A percentile compares a stretch with the other conserved stretches of the same genome.
Evolutionary conservation across 2,113 vertebrate genomes (phyloP).

Genomic region (Protomyctophum bolini): DNA sequence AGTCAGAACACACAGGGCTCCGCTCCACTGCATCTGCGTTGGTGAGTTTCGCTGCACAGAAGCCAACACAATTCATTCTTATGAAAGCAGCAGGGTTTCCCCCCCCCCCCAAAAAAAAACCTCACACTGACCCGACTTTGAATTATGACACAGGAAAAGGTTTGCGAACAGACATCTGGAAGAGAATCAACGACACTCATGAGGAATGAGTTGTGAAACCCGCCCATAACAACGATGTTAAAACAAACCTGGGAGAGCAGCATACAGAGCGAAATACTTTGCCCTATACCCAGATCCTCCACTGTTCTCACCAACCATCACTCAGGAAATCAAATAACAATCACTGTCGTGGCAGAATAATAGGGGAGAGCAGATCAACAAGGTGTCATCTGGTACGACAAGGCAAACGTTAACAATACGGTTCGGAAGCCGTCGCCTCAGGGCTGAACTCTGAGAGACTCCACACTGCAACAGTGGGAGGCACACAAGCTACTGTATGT

Average conservation of each 20-base stretch:
- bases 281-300: conserved; percentile 48
- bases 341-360: conserved; percentile 65
- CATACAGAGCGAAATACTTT: conserved; percentile 27
- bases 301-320: conserved; percentile 55
- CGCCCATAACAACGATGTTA: conserved; percentile 36
- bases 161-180: conserved; percentile 38
- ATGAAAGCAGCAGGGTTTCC: background rate
- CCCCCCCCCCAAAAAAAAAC: too few relatives aligned
- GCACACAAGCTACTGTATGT: background rate
- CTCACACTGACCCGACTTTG: conserved; percentile 23
- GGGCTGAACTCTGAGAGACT: conserved; percentile 35
- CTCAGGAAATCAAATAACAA: conserved; percentile 60
- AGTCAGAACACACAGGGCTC: too few relatives aligned
- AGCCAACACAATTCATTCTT: background rate
- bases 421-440: conserved; percentile 61
- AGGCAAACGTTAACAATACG: conserved; percentile 69
- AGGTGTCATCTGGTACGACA: conserved; percentile 66
- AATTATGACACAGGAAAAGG: conserved; percentile 32
- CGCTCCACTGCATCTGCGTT: conserved; percentile 9
- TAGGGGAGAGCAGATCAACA: conserved; percentile 65
- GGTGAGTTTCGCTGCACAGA: conserved; percentile 9
- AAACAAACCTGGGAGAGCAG: conserved; percentile 54
- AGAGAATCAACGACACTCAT: conserved; percentile 13
- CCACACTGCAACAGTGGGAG: conserved; percentile 34
- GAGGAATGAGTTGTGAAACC: conserved; percentile 35